A percentile compares a stretch with the other conserved stretches of the same genome.
These are phyloP conservation scores for Melanargia galathea DNA, from an alignment of 2,888 invertebrate species.

Conservation along the genomic window DNA sequence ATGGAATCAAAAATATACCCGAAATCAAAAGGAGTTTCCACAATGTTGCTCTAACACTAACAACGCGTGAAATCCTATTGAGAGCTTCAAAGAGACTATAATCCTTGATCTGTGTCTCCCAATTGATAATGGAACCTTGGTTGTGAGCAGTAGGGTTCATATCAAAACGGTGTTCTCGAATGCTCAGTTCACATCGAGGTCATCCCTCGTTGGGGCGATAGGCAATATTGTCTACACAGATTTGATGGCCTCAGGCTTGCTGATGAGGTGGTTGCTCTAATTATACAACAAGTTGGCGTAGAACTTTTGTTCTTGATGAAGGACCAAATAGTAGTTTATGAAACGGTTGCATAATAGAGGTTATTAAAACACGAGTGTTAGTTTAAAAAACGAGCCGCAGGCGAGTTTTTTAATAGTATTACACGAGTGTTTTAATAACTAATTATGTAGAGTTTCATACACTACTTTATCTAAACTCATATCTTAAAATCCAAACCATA, in stretches of 20 bases:
- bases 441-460: no score
- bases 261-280: conserved; percentile 51
- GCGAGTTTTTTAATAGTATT: no score
- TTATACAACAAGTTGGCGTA: conserved; percentile 47
- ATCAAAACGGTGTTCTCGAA: conserved; percentile 40
- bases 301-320: conserved; percentile 15
- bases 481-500: no score
- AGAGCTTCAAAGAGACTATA: conserved; percentile 74
- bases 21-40: conserved; percentile 75
- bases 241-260: conserved; percentile 43
- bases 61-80: conserved; percentile 80
- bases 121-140: conserved; percentile 37
- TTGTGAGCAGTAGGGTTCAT: conserved; percentile 36
- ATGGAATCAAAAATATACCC: conserved; percentile 79
- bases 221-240: conserved; percentile 50
- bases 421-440: no score
- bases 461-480: no score
- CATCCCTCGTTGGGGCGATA: conserved; percentile 46
- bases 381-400: no score
- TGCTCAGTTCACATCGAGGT: conserved; percentile 45
- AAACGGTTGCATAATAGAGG: no score
- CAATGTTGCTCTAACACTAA: conserved; percentile 76
- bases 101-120: conserved; percentile 47
- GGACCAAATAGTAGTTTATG: no score
- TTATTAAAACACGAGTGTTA: no score